Conservation (phyloP, 2,888 invertebrate genomes). For the Epistrophella euchroma region DNA sequence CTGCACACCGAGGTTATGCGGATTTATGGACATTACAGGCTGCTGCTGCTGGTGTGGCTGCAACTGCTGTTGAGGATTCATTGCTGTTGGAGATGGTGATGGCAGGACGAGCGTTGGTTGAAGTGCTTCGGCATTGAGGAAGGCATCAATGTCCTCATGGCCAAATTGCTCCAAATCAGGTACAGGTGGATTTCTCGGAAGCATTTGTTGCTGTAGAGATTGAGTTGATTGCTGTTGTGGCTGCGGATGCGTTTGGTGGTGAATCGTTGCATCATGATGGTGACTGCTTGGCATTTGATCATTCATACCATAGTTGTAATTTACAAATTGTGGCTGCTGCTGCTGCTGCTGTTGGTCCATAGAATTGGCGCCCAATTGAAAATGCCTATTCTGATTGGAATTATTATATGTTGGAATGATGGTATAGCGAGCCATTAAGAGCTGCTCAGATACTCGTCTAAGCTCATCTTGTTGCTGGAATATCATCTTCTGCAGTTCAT, state of each 20-base stretch:
- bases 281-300: conserved; percentile 80
- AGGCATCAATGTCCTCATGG: conserved; percentile 81
- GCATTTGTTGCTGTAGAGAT: conserved; percentile 75
- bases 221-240: conserved; percentile 56
- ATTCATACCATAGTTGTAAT: conserved; percentile 81
- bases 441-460: conserved; percentile 93
- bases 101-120: conserved; percentile 76
- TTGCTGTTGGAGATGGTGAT: conserved; percentile 49
- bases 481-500: conserved; percentile 93
- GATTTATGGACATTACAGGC: conserved; percentile 58
- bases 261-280: conserved; percentile 76
- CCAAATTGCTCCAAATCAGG: conserved; percentile 79
- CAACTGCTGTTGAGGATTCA: conserved; percentile 60
- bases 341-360: conserved; percentile 58
- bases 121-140: conserved; percentile 81
- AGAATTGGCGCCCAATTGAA: conserved; percentile 75
- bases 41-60: conserved; percentile 44
- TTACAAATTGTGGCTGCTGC: conserved; percentile 78
- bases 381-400: conserved; percentile 74
- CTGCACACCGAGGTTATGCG: conserved; percentile 68
- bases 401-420: conserved; percentile 83
- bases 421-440: conserved; percentile 92
- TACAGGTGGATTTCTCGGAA: conserved; percentile 78
- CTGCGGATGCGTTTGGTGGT: conserved; percentile 39
- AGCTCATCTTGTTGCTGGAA: conserved; percentile 94